Percentiles rank a stretch among this genome's conserved stretches.
phyloP scores from a whole-genome alignment of 2,888 invertebrate species.

The Octonoba sinensis region DNA sequence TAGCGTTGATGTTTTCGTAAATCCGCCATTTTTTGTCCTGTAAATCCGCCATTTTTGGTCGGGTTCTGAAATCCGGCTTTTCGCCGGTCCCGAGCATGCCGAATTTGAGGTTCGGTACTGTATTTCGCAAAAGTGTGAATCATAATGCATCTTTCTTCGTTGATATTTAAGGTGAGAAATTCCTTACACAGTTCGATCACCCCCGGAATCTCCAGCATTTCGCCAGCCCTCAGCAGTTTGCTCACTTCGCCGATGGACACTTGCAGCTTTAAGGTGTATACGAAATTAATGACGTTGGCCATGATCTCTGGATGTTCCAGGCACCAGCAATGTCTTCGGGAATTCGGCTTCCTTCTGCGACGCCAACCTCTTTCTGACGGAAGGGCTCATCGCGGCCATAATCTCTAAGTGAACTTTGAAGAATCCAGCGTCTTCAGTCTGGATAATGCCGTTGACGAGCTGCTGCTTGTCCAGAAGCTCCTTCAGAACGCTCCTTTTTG shows the following conservation, averaged over 20 bases:
- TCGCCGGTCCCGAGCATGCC: too few species aligned
- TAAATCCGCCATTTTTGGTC: too few species aligned
- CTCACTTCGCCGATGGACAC: conserved; percentile 80
- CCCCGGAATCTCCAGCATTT: conserved; percentile 81
- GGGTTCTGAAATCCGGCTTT: too few species aligned
- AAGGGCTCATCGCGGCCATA: conserved; percentile 81
- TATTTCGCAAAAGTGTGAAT: conserved; percentile 80
- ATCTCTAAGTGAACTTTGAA: conserved; percentile 80
- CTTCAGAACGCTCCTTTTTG: conserved; percentile 5
- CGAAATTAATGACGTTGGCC: conserved; percentile 80
- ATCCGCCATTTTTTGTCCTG: too few species aligned
- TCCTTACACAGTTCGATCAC: conserved; percentile 80
- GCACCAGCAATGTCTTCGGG: conserved; percentile 77
- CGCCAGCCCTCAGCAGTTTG: conserved; percentile 79
- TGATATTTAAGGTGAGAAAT: conserved; percentile 77
- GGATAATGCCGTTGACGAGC: conserved; percentile 25
- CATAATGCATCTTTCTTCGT: conserved; percentile 80
- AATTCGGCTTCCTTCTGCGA: conserved; percentile 70
- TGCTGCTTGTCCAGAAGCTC: conserved; percentile 33
- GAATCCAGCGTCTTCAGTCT: conserved; percentile 69
- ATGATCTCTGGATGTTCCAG: conserved; percentile 74
- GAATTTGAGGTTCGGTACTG: too few species aligned
- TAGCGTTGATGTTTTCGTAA: too few species aligned
- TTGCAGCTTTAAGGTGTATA: conserved; percentile 80
- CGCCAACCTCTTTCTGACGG: conserved; percentile 79